A percentile compares a stretch with the other conserved stretches of the same genome.
Conservation (phyloP, 2,888 invertebrate species). For the Aleiodes testaceus region DNA sequence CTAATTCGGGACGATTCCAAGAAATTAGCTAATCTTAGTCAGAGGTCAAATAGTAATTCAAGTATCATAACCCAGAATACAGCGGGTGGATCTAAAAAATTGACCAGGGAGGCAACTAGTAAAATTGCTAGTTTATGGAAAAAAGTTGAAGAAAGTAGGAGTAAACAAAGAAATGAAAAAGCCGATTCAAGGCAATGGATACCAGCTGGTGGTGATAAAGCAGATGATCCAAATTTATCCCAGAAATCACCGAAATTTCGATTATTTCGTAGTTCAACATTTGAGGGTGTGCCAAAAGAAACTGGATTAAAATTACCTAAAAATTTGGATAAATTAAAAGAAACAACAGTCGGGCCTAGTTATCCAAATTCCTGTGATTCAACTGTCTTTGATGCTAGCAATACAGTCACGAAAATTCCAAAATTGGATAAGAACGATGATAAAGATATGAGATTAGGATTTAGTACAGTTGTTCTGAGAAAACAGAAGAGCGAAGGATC, state of each 20-base stretch:
- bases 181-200: slow-evolving; percentile 79
- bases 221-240: slow-evolving; percentile 45
- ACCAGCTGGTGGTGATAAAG: slow-evolving; percentile 60
- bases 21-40: slow-evolving; percentile 53
- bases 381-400: slow-evolving; percentile 59
- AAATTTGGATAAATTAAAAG: slow-evolving; percentile 42
- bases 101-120: slow-evolving; percentile 80
- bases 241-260: slow-evolving; percentile 55
- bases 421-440: slow-evolving; percentile 54
- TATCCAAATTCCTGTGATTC: slow-evolving; percentile 67
- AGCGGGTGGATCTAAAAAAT: slow-evolving; percentile 62
- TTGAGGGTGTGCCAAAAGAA: slow-evolving; percentile 74
- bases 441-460: slow-evolving; percentile 48
- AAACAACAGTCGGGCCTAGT: slow-evolving; percentile 50
- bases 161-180: slow-evolving; percentile 74
- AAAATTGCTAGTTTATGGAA: slow-evolving; percentile 89
- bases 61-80: slow-evolving; percentile 75
- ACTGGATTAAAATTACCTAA: slow-evolving; percentile 40
- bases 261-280: slow-evolving; percentile 79
- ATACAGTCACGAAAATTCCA: slow-evolving; percentile 63
- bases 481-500: slow-evolving; percentile 56
- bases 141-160: slow-evolving; percentile 82
- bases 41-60: slow-evolving; percentile 77
- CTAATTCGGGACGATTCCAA: slow-evolving; percentile 56
- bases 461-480: slow-evolving; percentile 55